A percentile compares a stretch with the other conserved stretches of the same genome.
These are phyloP conservation scores for Chironomus striatipennis DNA, from an alignment of 1,140 invertebrate species.

Conservation along the genomic window DNA sequence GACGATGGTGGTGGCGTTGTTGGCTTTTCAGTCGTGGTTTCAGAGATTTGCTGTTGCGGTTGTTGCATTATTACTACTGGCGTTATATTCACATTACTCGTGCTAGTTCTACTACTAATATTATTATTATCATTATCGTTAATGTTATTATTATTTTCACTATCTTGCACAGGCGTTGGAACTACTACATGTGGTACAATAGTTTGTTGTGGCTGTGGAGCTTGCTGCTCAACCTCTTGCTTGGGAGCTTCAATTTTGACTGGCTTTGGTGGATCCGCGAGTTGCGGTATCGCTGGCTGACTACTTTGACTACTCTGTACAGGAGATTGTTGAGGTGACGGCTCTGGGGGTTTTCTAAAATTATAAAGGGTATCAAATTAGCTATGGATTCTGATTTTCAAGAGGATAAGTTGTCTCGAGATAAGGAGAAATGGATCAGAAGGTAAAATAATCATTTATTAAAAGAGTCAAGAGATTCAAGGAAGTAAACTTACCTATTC, in stretches of 20 bases:
- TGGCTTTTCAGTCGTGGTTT: neutral
- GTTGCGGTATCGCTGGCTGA: neutral
- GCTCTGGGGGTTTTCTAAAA: constrained; percentile 11
- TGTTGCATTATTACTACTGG: neutral
- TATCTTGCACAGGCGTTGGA: neutral
- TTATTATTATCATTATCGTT: neutral
- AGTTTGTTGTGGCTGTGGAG: neutral
- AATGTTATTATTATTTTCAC: constrained; percentile 13
- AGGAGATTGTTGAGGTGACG: neutral
- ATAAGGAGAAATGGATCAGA: neutral
- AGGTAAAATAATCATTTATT: too few species aligned
- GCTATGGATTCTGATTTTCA: too few species aligned
- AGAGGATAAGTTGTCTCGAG: neutral
- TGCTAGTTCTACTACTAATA: neutral
- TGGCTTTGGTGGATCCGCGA: neutral
- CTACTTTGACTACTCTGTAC: constrained; percentile 2
- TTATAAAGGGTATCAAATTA: neutral
- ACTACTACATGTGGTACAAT: neutral
- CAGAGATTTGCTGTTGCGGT: neutral
- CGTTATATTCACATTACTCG: neutral
- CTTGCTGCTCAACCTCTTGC: neutral
- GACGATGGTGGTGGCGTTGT: neutral
- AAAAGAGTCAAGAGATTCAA: too few species aligned
- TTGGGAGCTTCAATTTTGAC: constrained; percentile 4
- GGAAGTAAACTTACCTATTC: constrained; percentile 4